Conservation (phyloP, 1,140 invertebrate genomes). For the Zaprionus gabonicus region DNA sequence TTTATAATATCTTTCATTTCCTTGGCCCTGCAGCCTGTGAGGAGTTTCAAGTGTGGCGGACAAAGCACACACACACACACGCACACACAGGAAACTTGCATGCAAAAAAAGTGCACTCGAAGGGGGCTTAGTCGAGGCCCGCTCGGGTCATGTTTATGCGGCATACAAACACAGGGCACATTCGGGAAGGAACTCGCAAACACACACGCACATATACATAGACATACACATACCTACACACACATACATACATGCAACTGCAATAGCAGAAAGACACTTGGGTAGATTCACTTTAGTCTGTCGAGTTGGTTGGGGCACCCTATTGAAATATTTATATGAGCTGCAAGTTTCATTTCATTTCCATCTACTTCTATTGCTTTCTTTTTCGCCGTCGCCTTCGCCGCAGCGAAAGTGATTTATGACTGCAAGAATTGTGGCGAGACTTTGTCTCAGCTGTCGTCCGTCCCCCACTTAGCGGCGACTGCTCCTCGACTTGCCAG, state of each 20-base stretch:
- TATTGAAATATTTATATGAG: constrained; percentile 70
- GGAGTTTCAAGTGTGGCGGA: constrained; percentile 59
- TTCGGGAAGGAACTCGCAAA: constrained; percentile 53
- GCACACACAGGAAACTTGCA: constrained; percentile 57
- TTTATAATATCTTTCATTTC: constrained; percentile 47
- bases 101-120: constrained; percentile 79
- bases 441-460: constrained; percentile 52
- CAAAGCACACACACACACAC: constrained; percentile 42
- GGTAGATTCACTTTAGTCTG: constrained; percentile 29
- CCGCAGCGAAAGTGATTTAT: constrained; percentile 76
- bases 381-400: constrained; percentile 1
- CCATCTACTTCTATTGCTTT: constrained; percentile 2
- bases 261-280: constrained; percentile 67
- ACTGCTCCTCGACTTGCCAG: constrained; percentile 19
- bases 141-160: constrained; percentile 74
- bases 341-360: constrained; percentile 38
- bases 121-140: constrained; percentile 43
- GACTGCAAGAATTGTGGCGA: constrained; percentile 46
- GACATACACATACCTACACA: neutral
- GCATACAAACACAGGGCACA: constrained; percentile 33
- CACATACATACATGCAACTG: constrained; percentile 73
- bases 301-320: constrained; percentile 2
- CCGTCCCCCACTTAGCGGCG: constrained; percentile 52
- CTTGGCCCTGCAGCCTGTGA: constrained; percentile 41
- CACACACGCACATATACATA: neutral